Evolutionary conservation across 2,888 invertebrate genomes (phyloP).

Genomic region (Steromphala cineraria): DNA sequence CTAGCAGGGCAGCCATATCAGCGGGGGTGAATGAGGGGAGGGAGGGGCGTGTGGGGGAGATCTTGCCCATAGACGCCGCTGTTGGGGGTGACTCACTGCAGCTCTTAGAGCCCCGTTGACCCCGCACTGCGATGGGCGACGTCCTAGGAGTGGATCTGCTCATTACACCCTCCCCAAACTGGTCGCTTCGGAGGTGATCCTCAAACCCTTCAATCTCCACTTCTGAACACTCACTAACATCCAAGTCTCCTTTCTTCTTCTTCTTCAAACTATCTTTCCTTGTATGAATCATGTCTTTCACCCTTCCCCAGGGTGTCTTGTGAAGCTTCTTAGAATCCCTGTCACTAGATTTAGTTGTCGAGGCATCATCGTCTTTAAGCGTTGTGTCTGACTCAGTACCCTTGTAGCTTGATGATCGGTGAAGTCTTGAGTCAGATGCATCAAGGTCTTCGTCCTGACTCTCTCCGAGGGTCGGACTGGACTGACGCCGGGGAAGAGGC

Average conservation of each 20-base stretch:
- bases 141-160: constrained; percentile 63
- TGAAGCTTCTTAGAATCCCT: constrained; percentile 55
- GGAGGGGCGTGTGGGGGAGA: constrained; percentile 34
- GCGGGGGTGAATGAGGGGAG: constrained; percentile 42
- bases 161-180: constrained; percentile 58
- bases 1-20: constrained; percentile 65
- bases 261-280: constrained; percentile 82
- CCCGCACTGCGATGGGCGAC: constrained; percentile 59
- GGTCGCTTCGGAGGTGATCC: constrained; percentile 40
- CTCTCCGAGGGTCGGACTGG: constrained; percentile 62
- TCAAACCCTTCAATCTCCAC: constrained; percentile 58
- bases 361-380: constrained; percentile 15
- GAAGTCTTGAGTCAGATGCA: constrained; percentile 38
- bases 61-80: constrained; percentile 15
- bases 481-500: constrained; percentile 61
- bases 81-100: constrained; percentile 49
- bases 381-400: constrained; percentile 43
- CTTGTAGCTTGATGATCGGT: constrained; percentile 65
- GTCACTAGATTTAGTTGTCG: constrained; percentile 23
- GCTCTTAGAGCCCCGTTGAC: constrained; percentile 47
- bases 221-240: constrained; percentile 61
- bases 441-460: constrained; percentile 46
- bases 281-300: constrained; percentile 86
- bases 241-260: constrained; percentile 58
- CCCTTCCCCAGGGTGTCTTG: constrained; percentile 86